Base-by-base conservation (phyloP, 2,888 invertebrate species). In the Nowickia ferox region DNA sequence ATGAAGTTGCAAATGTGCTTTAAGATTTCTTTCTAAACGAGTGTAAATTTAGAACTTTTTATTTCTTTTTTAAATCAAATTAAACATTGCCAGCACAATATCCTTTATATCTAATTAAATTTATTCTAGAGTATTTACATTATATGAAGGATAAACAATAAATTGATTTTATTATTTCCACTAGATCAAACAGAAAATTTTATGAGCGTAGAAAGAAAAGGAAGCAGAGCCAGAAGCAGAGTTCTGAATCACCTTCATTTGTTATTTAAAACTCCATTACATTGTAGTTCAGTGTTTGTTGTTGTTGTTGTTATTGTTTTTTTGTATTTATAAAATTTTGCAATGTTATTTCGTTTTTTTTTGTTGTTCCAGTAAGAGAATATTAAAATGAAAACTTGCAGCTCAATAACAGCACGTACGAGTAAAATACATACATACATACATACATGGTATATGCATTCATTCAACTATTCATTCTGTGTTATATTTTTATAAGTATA, bases 211-310 rank as follows among this genome's bases (percentile, higher is more conserved):
- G 9, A 44, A 65, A 44, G 13, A 65, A 44, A 75, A 55, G 1
- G 30, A 48, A 46, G 19, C 11, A 0, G 10, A 2, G 10, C 2
- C 4, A 22, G 2, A 40, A 59, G 30, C 19, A 66, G 30, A 48
- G 46, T 57, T 19, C 22, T 68, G 71, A 57, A 69, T 82, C 76
- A 76, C 75, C 75, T 82, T 82, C 82, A 76, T 69, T 82, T 76
- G 75, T 76, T 76, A 82, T 82, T 82, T 69, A 76, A 71, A 82
- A 69, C 66, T 80, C 30, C 65, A 66, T 80, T 80, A 51, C 57
- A 17, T 68, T 59, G 19, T 57, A 48, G 48, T 72, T 46, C 19
- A 19, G 22, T 9, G 48, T 11, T 51, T 63, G 30, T 44, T 38
- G 9, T 46, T 65, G 15, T 46, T 46, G 3, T 38, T 51, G 0